These are phyloP conservation scores for Sipha flava DNA, from an alignment of 1,140 invertebrate species.

Conservation along the genomic window DNA sequence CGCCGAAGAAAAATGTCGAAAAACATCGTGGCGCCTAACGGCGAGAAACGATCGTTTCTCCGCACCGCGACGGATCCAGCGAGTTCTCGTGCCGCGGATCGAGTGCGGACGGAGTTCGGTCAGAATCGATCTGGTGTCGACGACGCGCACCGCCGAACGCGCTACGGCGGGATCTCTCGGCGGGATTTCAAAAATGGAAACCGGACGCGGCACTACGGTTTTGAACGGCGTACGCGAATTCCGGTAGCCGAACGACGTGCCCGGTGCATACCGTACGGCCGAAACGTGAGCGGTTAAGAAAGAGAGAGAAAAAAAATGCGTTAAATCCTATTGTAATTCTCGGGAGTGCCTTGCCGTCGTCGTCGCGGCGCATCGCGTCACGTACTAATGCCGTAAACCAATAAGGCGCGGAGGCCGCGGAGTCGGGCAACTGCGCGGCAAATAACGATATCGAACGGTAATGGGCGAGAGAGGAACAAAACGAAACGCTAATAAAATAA, in stretches of 20 bases:
- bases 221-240: not conserved
- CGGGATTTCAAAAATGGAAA: not conserved
- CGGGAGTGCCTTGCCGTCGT: not conserved
- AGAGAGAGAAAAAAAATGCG: not conserved
- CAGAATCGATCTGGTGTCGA: too few species aligned
- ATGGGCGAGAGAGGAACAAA: too few species aligned
- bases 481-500: not conserved
- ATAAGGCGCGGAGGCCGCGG: not conserved
- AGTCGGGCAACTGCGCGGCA: not conserved
- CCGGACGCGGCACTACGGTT: not conserved
- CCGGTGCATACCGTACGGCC: not conserved
- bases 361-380: not conserved
- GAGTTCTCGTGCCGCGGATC: too few species aligned
- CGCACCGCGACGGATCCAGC: too few species aligned
- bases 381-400: not conserved
- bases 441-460: not conserved
- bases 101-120: too few species aligned
- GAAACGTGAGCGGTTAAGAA: not conserved
- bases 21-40: too few species aligned
- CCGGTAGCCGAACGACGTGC: not conserved
- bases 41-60: too few species aligned
- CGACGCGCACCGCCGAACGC: too few species aligned
- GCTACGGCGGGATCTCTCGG: not conserved
- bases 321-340: not conserved
- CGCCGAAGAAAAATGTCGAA: too few species aligned